A percentile compares a stretch with the other conserved stretches of the same genome.
phyloP scores from a whole-genome alignment of 2,888 invertebrate genomes.

The Petrolisthes manimaculis region DNA sequence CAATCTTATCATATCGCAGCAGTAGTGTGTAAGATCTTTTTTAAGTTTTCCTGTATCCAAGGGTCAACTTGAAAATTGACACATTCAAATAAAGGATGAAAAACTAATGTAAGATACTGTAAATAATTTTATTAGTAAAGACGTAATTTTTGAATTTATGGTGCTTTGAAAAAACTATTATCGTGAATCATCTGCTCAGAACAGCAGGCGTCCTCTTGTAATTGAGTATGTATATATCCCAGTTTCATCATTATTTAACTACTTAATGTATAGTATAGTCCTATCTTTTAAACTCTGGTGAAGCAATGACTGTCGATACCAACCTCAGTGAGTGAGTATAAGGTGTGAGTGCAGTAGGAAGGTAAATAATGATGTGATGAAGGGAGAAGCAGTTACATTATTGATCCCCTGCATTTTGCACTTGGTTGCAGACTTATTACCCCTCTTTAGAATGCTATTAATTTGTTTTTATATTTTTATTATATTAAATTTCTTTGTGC shows the following conservation, averaged over 20 bases:
- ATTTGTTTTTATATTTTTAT: too few species aligned
- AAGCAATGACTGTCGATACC: constrained; percentile 33
- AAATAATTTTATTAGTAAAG: constrained; percentile 56
- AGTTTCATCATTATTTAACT: constrained; percentile 53
- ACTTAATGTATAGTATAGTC: constrained; percentile 54
- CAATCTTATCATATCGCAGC: constrained; percentile 52
- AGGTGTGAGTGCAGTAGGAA: background rate
- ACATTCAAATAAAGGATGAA: constrained; percentile 36
- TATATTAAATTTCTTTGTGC: too few species aligned
- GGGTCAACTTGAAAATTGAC: constrained; percentile 44
- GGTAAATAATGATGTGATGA: too few species aligned
- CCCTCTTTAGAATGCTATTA: too few species aligned
- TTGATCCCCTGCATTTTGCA: too few species aligned
- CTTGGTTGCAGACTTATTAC: too few species aligned
- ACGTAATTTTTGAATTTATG: constrained; percentile 58
- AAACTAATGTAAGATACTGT: constrained; percentile 56
- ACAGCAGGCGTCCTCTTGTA: constrained; percentile 30
- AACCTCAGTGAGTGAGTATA: constrained; percentile 2
- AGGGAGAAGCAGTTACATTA: too few species aligned
- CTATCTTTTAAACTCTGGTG: constrained; percentile 40
- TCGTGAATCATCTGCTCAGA: constrained; percentile 46
- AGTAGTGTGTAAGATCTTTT: constrained; percentile 35
- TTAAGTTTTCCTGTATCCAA: constrained; percentile 56
- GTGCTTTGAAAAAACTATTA: constrained; percentile 49
- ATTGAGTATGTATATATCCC: constrained; percentile 42